These are phyloP conservation scores for Erythrolamprus reginae DNA, from an alignment of 2,113 vertebrate genomes.

Conservation along the genomic window DNA sequence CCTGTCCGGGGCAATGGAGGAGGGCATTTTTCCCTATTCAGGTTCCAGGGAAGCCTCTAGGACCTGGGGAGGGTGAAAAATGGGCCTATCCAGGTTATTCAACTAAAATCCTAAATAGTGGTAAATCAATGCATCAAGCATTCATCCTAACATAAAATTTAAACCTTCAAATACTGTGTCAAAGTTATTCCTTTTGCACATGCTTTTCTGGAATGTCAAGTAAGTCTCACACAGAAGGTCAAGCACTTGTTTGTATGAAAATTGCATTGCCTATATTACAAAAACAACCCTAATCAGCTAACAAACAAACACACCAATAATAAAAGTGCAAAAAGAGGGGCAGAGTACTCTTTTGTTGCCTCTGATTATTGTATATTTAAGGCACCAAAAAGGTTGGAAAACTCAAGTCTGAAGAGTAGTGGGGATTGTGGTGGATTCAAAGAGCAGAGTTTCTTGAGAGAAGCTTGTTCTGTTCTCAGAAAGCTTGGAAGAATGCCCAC, in stretches of 20 bases:
- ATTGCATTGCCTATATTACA: not conserved
- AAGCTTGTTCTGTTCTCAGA: not conserved
- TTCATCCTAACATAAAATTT: not conserved
- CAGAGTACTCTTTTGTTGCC: not conserved
- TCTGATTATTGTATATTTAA: not conserved
- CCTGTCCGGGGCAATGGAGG: too few relatives aligned
- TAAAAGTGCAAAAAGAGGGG: not conserved
- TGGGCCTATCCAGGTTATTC: not conserved
- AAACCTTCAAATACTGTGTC: not conserved
- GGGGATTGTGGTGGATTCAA: not conserved
- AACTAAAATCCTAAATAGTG: not conserved
- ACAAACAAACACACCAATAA: not conserved
- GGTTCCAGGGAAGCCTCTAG: too few relatives aligned
- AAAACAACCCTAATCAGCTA: not conserved
- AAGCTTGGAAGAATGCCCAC: not conserved
- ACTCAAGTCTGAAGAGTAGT: not conserved
- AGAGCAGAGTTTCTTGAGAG: not conserved
- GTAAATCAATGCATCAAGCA: not conserved
- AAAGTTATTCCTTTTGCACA: not conserved
- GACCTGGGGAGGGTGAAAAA: too few relatives aligned
- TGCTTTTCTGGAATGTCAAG: not conserved
- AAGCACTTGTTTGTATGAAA: not conserved
- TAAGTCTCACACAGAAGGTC: not conserved
- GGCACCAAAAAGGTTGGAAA: not conserved
- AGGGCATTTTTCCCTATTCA: too few relatives aligned